Evolutionary conservation across 2,113 vertebrate species (phyloP).

Genomic region (Semicossyphus pulcher): DNA sequence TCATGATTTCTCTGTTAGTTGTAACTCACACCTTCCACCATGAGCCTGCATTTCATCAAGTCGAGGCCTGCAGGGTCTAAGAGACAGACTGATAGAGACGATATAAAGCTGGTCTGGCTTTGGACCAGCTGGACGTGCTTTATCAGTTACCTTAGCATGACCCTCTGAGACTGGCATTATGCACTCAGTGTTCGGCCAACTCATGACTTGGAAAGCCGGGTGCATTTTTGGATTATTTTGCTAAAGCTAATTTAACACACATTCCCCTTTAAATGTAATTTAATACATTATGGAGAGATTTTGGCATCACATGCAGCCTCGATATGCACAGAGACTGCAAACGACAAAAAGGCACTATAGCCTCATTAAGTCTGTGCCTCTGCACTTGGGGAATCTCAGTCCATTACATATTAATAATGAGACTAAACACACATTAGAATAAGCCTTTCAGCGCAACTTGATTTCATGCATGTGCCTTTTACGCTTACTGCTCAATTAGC

Average conservation of each 20-base stretch:
- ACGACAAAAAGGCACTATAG: slow-evolving; percentile 17
- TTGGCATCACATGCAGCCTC: slow-evolving; percentile 34
- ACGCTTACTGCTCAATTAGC: slow-evolving; percentile 54
- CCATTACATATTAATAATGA: slow-evolving; percentile 49
- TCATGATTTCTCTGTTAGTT: slow-evolving; percentile 29
- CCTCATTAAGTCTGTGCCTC: slow-evolving; percentile 34
- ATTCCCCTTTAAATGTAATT: slow-evolving; percentile 50
- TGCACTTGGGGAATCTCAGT: slow-evolving; percentile 15
- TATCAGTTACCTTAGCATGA: slow-evolving; percentile 59
- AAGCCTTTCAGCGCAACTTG: slow-evolving; percentile 33
- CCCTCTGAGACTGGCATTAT: slow-evolving; percentile 53
- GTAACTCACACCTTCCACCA: slow-evolving; percentile 33
- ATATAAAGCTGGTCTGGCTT: slow-evolving; percentile 56
- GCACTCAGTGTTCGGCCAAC: slow-evolving; percentile 35
- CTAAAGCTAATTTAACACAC: slow-evolving; percentile 65
- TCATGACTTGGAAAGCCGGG: slow-evolving; percentile 57
- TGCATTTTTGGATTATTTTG: slow-evolving; percentile 48
- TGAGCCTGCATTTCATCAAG: slow-evolving; percentile 58
- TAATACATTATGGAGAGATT: slow-evolving; percentile 47
- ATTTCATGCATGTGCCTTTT: slow-evolving; percentile 28
- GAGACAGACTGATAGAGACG: slow-evolving; percentile 32
- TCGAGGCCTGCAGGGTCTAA: slow-evolving; percentile 47
- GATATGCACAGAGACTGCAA: slow-evolving; percentile 6
- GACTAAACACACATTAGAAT: slow-evolving; percentile 52
- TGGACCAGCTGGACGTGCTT: slow-evolving; percentile 57